A percentile compares a stretch with the other conserved stretches of the same genome.
Evolutionary conservation across 2,888 invertebrate genomes (phyloP).

Genomic region (Pocota personata): DNA sequence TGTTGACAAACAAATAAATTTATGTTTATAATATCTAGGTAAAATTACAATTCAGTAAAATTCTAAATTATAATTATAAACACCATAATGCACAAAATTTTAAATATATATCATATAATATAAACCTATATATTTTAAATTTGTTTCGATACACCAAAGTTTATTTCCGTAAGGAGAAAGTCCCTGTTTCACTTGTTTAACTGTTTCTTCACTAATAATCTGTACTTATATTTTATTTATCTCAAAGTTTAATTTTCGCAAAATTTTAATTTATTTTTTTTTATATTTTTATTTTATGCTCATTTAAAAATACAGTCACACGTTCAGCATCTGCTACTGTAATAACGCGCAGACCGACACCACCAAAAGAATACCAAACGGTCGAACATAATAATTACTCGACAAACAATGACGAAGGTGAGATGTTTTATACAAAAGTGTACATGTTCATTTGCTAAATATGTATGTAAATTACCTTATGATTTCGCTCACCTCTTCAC

Average conservation of each 20-base stretch:
- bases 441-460: constrained; percentile 20
- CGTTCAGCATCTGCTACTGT: constrained; percentile 76
- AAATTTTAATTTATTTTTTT: constrained; percentile 26
- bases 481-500: constrained; percentile 5
- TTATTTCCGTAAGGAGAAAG: neutral
- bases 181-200: constrained; percentile 15
- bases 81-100: constrained; percentile 8
- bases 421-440: constrained; percentile 62
- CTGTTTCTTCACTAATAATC: constrained; percentile 12
- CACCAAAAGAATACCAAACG: constrained; percentile 79
- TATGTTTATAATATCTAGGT: neutral
- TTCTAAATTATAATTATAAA: too few species aligned
- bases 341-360: constrained; percentile 78
- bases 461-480: neutral
- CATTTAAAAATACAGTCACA: constrained; percentile 74
- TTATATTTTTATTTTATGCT: constrained; percentile 57
- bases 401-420: constrained; percentile 80
- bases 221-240: constrained; percentile 25
- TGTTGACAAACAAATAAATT: neutral
- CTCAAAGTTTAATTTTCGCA: neutral
- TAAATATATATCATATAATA: too few species aligned
- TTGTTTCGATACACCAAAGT: neutral
- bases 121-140: neutral
- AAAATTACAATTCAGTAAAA: neutral
- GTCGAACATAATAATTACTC: constrained; percentile 78